Evolutionary conservation across 2,888 invertebrate genomes (phyloP).

Genomic region (Himalopsyche kuldschensis): DNA sequence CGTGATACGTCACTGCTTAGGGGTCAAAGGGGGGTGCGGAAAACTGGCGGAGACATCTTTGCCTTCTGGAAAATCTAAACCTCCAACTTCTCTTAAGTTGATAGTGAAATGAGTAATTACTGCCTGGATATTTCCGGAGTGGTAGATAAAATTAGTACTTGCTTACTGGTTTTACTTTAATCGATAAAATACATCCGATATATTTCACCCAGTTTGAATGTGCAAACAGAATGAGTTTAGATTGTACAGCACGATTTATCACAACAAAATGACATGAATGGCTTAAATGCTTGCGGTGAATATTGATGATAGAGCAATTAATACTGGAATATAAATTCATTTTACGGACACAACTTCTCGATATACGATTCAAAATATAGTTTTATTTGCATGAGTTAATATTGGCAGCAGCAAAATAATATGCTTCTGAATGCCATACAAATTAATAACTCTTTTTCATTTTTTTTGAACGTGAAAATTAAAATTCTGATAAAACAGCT

Average conservation of each 20-base stretch:
- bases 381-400: too few relatives aligned
- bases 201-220: not conserved
- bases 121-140: not conserved
- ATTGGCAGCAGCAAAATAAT: too few relatives aligned
- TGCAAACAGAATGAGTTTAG: not conserved
- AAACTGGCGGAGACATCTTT: not conserved
- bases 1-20: not conserved
- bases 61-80: not conserved
- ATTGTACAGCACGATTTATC: not conserved
- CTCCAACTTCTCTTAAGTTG: conserved; percentile 15
- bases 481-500: too few relatives aligned
- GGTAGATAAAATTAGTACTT: not conserved
- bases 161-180: not conserved
- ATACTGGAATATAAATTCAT: too few relatives aligned
- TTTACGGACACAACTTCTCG: too few relatives aligned
- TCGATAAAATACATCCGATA: not conserved
- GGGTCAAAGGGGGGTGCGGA: not conserved
- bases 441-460: too few relatives aligned
- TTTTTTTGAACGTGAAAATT: too few relatives aligned
- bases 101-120: conserved; percentile 27
- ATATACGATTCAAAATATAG: too few relatives aligned
- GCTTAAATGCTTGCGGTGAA: too few relatives aligned
- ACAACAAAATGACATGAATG: not conserved
- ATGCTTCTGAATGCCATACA: too few relatives aligned
- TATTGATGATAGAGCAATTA: too few relatives aligned